Evolutionary conservation across 2,888 invertebrate species (phyloP).

Genomic region (Phanerotoma sp.): DNA sequence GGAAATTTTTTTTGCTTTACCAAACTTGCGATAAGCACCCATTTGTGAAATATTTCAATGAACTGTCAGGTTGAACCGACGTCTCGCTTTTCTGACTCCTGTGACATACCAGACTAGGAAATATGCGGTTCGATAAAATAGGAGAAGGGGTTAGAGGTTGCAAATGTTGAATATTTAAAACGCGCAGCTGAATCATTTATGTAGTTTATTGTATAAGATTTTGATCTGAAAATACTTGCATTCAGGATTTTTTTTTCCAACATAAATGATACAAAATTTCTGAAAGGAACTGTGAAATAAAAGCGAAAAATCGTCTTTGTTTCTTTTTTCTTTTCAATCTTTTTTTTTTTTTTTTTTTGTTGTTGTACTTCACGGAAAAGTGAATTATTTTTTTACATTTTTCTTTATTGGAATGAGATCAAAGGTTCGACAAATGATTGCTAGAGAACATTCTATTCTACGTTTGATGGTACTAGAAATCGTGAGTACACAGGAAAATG

Average conservation of each 20-base stretch:
- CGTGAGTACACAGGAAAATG: background rate
- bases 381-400: background rate
- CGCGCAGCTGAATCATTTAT: background rate
- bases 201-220: background rate
- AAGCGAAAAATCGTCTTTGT: too few relatives aligned
- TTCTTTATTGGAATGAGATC: conserved; percentile 12
- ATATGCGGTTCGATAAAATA: background rate
- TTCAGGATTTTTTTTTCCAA: conserved; percentile 13
- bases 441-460: conserved; percentile 17
- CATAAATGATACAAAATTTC: too few relatives aligned
- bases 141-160: background rate
- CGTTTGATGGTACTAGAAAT: conserved; percentile 6
- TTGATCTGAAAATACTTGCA: conserved; percentile 5
- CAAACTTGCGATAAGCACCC: too few relatives aligned
- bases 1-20: too few relatives aligned
- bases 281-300: too few relatives aligned
- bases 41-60: too few relatives aligned
- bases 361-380: background rate
- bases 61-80: too few relatives aligned
- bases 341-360: conserved; percentile 14
- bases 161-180: background rate
- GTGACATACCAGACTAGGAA: background rate
- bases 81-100: too few relatives aligned
- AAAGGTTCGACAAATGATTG: conserved; percentile 15
- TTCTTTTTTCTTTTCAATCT: conserved; percentile 20